These are phyloP conservation scores for Microctonus aethiopoides DNA, from an alignment of 2,888 invertebrate species.

Conservation along the genomic window DNA sequence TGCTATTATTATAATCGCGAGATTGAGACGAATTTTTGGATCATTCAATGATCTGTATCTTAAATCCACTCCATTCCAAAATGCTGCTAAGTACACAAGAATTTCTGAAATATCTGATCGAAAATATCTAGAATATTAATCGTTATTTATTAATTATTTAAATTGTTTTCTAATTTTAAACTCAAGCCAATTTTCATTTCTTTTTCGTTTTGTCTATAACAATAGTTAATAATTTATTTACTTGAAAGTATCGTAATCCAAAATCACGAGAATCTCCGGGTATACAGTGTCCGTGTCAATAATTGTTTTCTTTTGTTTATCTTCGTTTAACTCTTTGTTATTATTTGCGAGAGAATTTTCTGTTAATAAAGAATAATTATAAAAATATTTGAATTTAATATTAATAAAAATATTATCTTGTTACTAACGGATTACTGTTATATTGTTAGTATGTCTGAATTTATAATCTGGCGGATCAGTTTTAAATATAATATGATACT, in stretches of 20 bases:
- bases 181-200: not conserved
- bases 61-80: constrained; percentile 36
- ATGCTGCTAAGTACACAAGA: constrained; percentile 31
- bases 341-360: not conserved
- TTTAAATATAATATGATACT: constrained; percentile 35
- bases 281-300: constrained; percentile 29
- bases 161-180: not conserved
- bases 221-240: constrained; percentile 15
- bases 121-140: constrained; percentile 27
- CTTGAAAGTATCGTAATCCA: constrained; percentile 41
- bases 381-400: not conserved
- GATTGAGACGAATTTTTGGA: constrained; percentile 32
- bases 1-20: constrained; percentile 34
- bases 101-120: constrained; percentile 28
- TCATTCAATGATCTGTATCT: constrained; percentile 27
- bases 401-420: not conserved
- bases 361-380: not conserved
- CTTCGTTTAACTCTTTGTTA: not conserved
- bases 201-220: not conserved
- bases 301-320: not conserved
- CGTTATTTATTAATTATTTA: not conserved
- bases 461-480: constrained; percentile 1
- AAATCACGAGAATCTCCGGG: constrained; percentile 37
- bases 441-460: constrained; percentile 4
- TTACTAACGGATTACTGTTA: not conserved